Conservation (phyloP, 2,113 vertebrate species). For the Misgurnus anguillicaudatus region DNA sequence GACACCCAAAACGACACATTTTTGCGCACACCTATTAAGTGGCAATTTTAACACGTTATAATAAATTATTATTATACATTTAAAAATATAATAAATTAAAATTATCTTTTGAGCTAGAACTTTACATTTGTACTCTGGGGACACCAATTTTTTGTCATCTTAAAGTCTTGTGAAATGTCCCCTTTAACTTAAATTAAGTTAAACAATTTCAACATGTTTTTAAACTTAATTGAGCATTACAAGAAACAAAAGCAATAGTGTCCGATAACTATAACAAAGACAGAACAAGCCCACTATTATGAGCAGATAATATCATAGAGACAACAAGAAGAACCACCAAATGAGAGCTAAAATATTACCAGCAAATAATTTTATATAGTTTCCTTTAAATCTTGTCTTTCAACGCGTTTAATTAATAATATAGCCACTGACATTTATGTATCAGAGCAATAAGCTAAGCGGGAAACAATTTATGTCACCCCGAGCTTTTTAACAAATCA, state of each 20-base stretch:
- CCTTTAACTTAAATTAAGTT: too few relatives aligned
- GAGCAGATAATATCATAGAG: conserved; percentile 64
- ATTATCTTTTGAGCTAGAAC: too few relatives aligned
- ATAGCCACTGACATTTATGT: conserved; percentile 90
- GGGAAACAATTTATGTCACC: conserved; percentile 99
- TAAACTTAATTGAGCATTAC: background rate
- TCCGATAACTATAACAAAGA: background rate
- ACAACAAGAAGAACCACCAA: conserved; percentile 56
- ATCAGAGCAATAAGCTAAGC: conserved; percentile 92
- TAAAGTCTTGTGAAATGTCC: too few relatives aligned
- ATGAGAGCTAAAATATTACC: conserved; percentile 62
- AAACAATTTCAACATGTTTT: too few relatives aligned
- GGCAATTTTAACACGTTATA: too few relatives aligned
- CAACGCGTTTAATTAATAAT: conserved; percentile 90
- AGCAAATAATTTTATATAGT: conserved; percentile 74
- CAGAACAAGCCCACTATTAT: conserved; percentile 50
- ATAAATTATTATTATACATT: too few relatives aligned
- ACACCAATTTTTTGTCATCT: too few relatives aligned
- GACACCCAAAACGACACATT: too few relatives aligned
- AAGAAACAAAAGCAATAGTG: background rate
- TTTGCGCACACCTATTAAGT: too few relatives aligned
- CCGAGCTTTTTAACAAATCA: conserved; percentile 99
- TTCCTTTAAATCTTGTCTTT: conserved; percentile 85
- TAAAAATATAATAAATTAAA: too few relatives aligned
- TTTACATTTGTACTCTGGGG: too few relatives aligned